Evolutionary conservation across 2,888 invertebrate species (phyloP).

Genomic region (Xestia xanthographa): DNA sequence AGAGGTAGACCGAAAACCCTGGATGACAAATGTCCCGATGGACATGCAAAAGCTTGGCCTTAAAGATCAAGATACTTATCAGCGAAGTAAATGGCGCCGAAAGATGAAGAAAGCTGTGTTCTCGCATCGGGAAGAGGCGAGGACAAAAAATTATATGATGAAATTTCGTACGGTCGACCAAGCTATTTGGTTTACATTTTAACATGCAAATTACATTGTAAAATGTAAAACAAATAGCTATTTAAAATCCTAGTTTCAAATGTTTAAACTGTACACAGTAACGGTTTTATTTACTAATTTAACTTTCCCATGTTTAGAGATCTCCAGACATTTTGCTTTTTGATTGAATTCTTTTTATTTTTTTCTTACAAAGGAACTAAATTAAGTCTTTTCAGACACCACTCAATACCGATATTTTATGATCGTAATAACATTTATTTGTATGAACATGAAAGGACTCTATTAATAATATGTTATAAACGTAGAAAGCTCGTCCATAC

Average conservation of each 20-base stretch:
- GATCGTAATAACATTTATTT: constrained; percentile 9
- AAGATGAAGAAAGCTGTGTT: too few relatives aligned
- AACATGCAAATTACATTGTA: too few relatives aligned
- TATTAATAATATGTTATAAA: constrained; percentile 18
- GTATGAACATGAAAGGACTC: constrained; percentile 17
- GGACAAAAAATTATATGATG: neutral
- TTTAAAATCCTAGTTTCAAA: neutral
- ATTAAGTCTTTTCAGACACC: neutral
- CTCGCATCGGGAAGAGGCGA: neutral
- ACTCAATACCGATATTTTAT: neutral
- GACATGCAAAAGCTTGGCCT: neutral
- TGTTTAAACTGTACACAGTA: neutral
- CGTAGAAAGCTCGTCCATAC: constrained; percentile 10
- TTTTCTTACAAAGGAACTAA: neutral
- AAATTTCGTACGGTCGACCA: too few relatives aligned
- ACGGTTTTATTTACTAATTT: neutral
- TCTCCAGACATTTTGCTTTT: neutral
- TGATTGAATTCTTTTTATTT: neutral
- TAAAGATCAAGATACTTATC: neutral
- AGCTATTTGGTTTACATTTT: too few relatives aligned
- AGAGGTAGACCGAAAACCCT: neutral
- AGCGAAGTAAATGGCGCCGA: too few relatives aligned
- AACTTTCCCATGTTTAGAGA: neutral
- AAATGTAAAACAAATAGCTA: neutral
- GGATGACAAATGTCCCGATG: neutral